These are phyloP conservation scores for Rhorus exstirpatorius DNA, from an alignment of 2,888 invertebrate genomes.

Conservation along the genomic window DNA sequence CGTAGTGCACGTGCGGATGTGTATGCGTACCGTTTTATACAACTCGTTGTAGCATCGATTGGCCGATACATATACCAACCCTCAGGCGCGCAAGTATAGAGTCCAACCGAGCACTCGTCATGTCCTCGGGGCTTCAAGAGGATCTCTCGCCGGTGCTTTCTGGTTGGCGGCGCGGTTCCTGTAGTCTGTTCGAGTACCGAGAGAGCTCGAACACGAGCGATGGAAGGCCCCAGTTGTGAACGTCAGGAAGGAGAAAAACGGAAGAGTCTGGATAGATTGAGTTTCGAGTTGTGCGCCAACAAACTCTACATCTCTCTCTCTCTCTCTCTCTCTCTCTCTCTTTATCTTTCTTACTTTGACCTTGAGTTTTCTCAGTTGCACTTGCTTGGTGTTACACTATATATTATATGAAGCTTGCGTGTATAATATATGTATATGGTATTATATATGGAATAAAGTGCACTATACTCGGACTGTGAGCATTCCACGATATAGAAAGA, in stretches of 20 bases:
- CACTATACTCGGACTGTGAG: constrained; percentile 51
- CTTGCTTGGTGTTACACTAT: constrained; percentile 17
- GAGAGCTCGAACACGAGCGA: constrained; percentile 26
- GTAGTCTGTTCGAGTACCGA: constrained; percentile 43
- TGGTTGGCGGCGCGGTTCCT: constrained; percentile 25
- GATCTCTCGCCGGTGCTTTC: constrained; percentile 48
- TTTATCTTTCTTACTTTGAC: constrained; percentile 42
- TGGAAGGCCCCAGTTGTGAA: constrained; percentile 44
- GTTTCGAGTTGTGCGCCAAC: constrained; percentile 82
- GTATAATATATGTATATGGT: constrained; percentile 33
- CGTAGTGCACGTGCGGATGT: constrained; percentile 44
- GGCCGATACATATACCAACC: constrained; percentile 51
- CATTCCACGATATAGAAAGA: constrained; percentile 59
- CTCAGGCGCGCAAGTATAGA: constrained; percentile 40
- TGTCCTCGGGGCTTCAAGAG: constrained; percentile 68
- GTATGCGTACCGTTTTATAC: constrained; percentile 38
- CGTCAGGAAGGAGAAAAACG: constrained; percentile 65
- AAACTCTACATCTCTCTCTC: constrained; percentile 69
- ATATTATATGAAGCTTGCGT: constrained; percentile 1
- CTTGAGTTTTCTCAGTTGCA: constrained; percentile 55
- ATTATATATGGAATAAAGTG: constrained; percentile 59
- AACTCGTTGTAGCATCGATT: constrained; percentile 59
- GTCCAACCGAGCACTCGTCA: constrained; percentile 58
- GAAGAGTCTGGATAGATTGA: constrained; percentile 79
- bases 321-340: constrained; percentile 14